Conservation (phyloP, 37 sponge, comb jelly and placozoan genomes). For the Mnemiopsis leidyi region DNA sequence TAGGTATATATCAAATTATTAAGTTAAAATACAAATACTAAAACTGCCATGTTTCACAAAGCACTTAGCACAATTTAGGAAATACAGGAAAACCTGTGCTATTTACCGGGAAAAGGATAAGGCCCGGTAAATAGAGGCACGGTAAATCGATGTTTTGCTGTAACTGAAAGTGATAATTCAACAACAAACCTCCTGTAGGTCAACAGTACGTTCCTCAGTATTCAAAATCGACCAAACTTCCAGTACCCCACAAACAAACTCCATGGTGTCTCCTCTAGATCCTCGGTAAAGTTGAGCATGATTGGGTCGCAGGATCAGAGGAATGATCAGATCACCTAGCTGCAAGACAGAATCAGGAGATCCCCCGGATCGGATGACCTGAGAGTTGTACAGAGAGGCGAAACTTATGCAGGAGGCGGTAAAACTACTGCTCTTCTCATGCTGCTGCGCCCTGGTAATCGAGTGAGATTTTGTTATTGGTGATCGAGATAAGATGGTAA, state of each 20-base stretch:
- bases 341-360: not conserved
- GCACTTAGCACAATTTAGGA: too few species aligned
- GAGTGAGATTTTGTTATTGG: too few species aligned
- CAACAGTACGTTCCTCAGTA: not conserved
- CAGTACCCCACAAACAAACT: slow-evolving; percentile 7
- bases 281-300: not conserved
- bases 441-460: not conserved
- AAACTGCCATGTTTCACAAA: too few species aligned
- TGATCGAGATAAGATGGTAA: too few species aligned
- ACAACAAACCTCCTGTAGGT: not conserved
- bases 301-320: not conserved
- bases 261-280: slow-evolving; percentile 13
- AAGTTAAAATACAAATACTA: too few species aligned
- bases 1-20: too few species aligned
- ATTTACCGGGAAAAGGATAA: too few species aligned
- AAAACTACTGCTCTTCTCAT: not conserved
- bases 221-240: not conserved
- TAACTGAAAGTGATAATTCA: too few species aligned
- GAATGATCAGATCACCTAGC: not conserved
- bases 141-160: too few species aligned
- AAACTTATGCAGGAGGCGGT: not conserved
- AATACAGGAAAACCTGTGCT: too few species aligned
- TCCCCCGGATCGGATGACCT: not conserved
- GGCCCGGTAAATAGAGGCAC: too few species aligned
- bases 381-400: not conserved